Evolutionary conservation across 64 coral and sea anemone genomes (phyloP).

Genomic region (Cladopsammia gracilis): DNA sequence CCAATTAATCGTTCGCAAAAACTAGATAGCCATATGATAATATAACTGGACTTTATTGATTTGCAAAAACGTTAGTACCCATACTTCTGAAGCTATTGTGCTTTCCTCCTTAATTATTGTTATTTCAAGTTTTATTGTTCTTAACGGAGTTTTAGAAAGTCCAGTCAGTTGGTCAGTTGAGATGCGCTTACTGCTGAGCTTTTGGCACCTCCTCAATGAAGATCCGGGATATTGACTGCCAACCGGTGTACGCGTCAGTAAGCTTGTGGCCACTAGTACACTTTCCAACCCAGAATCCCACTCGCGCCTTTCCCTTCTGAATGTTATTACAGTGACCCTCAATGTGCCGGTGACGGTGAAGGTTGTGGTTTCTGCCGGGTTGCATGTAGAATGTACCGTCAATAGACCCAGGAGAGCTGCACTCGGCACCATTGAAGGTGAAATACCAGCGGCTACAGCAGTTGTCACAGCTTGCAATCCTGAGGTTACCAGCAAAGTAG

Average conservation of each 20-base stretch:
- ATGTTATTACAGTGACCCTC: constrained; percentile 33
- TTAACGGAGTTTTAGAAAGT: too few relatives aligned
- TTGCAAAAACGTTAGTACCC: too few relatives aligned
- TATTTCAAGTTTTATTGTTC: too few relatives aligned
- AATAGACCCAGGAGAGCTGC: neutral
- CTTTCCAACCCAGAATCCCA: neutral
- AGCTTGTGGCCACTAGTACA: neutral
- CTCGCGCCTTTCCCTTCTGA: too few relatives aligned
- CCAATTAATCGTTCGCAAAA: too few relatives aligned
- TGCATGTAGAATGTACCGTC: neutral
- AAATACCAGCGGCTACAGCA: constrained; percentile 50
- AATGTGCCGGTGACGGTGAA: constrained; percentile 40
- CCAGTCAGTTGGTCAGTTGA: too few relatives aligned
- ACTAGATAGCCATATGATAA: too few relatives aligned
- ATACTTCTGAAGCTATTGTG: too few relatives aligned
- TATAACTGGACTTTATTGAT: too few relatives aligned
- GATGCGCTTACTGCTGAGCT: too few relatives aligned
- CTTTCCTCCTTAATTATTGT: too few relatives aligned
- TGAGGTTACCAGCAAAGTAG: constrained; percentile 37
- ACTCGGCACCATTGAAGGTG: neutral
- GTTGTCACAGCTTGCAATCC: neutral
- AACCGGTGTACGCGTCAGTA: neutral
- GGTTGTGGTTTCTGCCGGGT: neutral
- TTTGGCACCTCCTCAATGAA: too few relatives aligned
- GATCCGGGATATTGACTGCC: neutral